Percentiles rank a stretch among this genome's conserved stretches.
These are phyloP conservation scores for Halyomorpha halys DNA, from an alignment of 1,140 invertebrate genomes.

Conservation along the genomic window DNA sequence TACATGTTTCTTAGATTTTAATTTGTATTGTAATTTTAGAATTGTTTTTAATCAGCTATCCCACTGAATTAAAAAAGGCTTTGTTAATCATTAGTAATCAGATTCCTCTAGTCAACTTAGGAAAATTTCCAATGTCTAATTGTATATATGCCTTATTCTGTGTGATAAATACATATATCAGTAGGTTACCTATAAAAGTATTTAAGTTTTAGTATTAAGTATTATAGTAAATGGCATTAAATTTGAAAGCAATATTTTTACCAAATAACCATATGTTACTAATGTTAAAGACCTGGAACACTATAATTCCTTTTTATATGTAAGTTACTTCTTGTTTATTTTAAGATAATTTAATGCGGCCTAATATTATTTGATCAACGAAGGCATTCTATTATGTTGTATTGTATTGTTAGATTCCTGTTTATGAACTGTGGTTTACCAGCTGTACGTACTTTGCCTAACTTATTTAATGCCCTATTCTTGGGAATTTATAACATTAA, in stretches of 20 bases:
- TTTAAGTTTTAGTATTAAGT: slow-evolving; percentile 9
- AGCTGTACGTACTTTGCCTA: not conserved
- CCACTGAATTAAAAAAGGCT: too few species aligned
- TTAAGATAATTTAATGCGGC: slow-evolving; percentile 10
- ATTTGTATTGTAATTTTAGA: too few species aligned
- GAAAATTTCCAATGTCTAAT: slow-evolving; percentile 3
- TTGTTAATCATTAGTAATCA: not conserved
- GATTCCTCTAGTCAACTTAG: not conserved
- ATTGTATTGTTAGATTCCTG: not conserved
- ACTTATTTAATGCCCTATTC: not conserved
- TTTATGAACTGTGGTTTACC: not conserved
- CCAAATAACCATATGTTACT: not conserved
- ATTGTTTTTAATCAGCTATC: too few species aligned
- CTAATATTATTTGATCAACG: slow-evolving; percentile 9
- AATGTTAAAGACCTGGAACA: not conserved
- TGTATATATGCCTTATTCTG: slow-evolving; percentile 14
- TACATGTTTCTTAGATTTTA: too few species aligned
- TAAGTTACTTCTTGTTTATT: not conserved
- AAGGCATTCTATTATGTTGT: slow-evolving; percentile 3
- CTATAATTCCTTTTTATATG: not conserved
- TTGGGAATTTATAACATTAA: not conserved
- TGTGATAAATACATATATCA: slow-evolving; percentile 12
- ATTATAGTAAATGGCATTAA: slow-evolving; percentile 5
- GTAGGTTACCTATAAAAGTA: slow-evolving; percentile 16
- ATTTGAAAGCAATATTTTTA: slow-evolving; percentile 12